Evolutionary conservation across 2,888 invertebrate genomes (phyloP), one percentile per base, ranked within the genome.

Genomic region (Tiliacea aurago): DNA sequence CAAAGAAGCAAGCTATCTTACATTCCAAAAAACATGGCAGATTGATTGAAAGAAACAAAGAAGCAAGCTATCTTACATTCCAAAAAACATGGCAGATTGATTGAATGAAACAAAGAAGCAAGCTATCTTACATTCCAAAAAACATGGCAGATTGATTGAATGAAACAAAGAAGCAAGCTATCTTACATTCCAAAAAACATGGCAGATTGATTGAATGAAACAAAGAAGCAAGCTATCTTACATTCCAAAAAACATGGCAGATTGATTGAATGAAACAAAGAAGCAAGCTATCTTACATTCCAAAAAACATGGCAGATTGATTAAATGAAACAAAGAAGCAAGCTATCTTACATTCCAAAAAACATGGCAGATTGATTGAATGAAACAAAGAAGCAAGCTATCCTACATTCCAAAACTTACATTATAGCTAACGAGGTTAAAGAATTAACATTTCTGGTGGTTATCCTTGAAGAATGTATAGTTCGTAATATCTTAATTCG

Each of bases 381-480:
- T 20, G 0, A 51, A 23, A 28, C 23, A 15, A 55, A 15, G 53
- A 23, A 33, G 1, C 59, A n/a, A 45, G 6, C 43, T 41, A 41
- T 41, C 13, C 47, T 37, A 37, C 6, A 37, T 6, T 28, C 7
- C 3, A 41, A 33, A 15, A 45, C 7, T 33, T n/a, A 43, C 7
- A 49, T 49, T 23, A n/a, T n/a, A n/a, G 5, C 15, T 20, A 68
- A 68, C 41, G 5, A 53, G 59, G 68, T 61, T 53, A 59, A 53
- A 41, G n/a, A 67, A 68, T 76, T 53, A 67, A 33, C 45, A 76
- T 53, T 77, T 63, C 15, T 23, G 49, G 37, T 62, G 10, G 0
- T n/a, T 49, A 33, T 45, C 66, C 73, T 73, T 73, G 73, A 79
- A 66, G 15, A 69, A 41, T 33, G 28, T 69, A 37, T 37, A 43